phyloP scores from a whole-genome alignment of 2,797 vertebrate species.

The Brachyalestes nurse region DNA sequence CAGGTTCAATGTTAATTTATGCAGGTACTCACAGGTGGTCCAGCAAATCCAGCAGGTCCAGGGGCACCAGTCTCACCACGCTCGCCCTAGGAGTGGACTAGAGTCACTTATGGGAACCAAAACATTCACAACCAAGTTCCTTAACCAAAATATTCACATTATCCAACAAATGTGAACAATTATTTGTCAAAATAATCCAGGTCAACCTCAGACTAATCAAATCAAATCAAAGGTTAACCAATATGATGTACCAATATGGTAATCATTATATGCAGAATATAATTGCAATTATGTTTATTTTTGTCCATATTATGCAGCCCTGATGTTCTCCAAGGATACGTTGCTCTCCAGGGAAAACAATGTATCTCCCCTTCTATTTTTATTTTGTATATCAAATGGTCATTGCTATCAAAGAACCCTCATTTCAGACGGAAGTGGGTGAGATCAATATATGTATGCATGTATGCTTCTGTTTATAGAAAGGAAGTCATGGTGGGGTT shows the following conservation, averaged over 20 bases:
- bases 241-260: not conserved
- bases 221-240: not conserved
- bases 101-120: constrained; percentile 13
- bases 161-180: not conserved
- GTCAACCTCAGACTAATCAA: not conserved
- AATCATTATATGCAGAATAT: too few species aligned
- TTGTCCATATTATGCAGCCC: not conserved
- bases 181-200: not conserved
- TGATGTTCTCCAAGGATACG: not conserved
- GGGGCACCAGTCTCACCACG: constrained; percentile 92
- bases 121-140: not conserved
- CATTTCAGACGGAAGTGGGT: not conserved
- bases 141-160: not conserved
- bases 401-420: not conserved
- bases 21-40: constrained; percentile 89
- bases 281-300: too few species aligned
- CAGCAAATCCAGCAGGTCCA: constrained; percentile 95
- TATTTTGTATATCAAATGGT: too few species aligned
- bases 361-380: too few species aligned
- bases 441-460: not conserved
- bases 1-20: not conserved
- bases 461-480: not conserved
- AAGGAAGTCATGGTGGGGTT: not conserved
- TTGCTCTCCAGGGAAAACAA: too few species aligned
- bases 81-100: constrained; percentile 82